A percentile compares a stretch with the other conserved stretches of the same genome.
Evolutionary conservation across 2,888 invertebrate genomes (phyloP).

Genomic region (Dexiosoma caninum): DNA sequence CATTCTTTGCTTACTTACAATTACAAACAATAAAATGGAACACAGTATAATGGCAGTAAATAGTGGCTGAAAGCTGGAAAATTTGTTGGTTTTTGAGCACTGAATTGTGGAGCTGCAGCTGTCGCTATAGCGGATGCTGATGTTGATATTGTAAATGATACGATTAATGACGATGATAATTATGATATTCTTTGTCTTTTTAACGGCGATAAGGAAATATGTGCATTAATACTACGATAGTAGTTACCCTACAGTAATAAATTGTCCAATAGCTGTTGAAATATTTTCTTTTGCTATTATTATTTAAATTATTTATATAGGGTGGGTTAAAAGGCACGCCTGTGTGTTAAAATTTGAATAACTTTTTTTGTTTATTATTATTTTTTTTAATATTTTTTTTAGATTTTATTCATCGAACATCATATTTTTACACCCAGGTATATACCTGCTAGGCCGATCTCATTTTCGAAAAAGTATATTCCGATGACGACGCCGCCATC

Average conservation of each 20-base stretch:
- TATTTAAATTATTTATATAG: too few relatives aligned
- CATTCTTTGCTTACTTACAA: background rate
- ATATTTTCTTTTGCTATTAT: too few relatives aligned
- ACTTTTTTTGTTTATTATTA: too few relatives aligned
- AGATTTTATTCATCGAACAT: too few relatives aligned
- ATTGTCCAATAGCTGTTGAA: too few relatives aligned
- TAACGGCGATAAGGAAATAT: background rate
- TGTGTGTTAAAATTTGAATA: too few relatives aligned
- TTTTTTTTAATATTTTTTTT: too few relatives aligned
- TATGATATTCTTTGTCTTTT: slow-evolving; percentile 4
- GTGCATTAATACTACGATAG: background rate
- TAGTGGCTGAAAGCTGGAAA: slow-evolving; percentile 2
- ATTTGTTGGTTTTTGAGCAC: slow-evolving; percentile 1
- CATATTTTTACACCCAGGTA: too few relatives aligned
- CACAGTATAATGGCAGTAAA: slow-evolving; percentile 24
- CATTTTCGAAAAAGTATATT: too few relatives aligned
- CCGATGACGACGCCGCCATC: too few relatives aligned
- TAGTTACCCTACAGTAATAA: background rate
- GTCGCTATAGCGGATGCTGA: background rate
- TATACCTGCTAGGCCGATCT: too few relatives aligned
- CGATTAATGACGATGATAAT: slow-evolving; percentile 1
- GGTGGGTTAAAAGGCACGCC: too few relatives aligned
- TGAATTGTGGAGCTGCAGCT: background rate
- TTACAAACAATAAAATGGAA: background rate
- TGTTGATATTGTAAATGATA: slow-evolving; percentile 1